These are phyloP conservation scores for Myioborus melanocephalus DNA, from an alignment of 2,797 vertebrate species.

Conservation along the genomic window DNA sequence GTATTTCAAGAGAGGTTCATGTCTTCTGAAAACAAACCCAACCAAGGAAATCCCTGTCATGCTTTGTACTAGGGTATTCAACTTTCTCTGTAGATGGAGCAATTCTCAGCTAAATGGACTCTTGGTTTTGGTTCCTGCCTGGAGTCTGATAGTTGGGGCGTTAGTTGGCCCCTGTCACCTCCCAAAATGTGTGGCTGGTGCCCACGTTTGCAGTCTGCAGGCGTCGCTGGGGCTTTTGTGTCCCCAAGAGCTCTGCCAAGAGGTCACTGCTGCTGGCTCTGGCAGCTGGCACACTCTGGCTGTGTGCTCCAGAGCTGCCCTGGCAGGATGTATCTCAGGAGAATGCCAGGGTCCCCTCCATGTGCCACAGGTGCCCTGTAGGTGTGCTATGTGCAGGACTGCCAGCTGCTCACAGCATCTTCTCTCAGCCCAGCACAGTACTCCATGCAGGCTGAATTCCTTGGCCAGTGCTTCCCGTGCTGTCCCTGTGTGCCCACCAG, in stretches of 20 bases:
- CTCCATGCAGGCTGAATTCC: background rate
- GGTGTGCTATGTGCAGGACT: background rate
- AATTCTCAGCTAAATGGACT: background rate
- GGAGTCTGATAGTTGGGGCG: background rate
- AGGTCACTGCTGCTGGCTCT: accelerated
- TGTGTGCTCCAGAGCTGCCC: background rate
- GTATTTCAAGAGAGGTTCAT: background rate
- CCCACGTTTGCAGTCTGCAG: background rate
- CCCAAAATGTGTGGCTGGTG: background rate
- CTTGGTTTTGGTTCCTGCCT: background rate
- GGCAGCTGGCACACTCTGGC: background rate
- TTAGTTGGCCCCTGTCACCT: background rate
- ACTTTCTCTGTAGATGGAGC: background rate
- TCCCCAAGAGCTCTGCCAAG: background rate
- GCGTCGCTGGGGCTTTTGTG: accelerated
- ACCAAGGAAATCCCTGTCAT: background rate
- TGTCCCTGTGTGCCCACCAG: accelerated
- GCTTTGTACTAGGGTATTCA: background rate
- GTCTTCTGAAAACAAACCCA: background rate
- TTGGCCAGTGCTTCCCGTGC: background rate
- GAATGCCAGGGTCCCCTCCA: accelerated
- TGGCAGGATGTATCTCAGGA: background rate
- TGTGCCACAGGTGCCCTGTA: background rate
- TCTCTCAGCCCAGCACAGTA: background rate
- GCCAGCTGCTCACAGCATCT: background rate